These are phyloP conservation scores for Bubo scandiacus DNA, from an alignment of 2,113 vertebrate species.

Conservation along the genomic window DNA sequence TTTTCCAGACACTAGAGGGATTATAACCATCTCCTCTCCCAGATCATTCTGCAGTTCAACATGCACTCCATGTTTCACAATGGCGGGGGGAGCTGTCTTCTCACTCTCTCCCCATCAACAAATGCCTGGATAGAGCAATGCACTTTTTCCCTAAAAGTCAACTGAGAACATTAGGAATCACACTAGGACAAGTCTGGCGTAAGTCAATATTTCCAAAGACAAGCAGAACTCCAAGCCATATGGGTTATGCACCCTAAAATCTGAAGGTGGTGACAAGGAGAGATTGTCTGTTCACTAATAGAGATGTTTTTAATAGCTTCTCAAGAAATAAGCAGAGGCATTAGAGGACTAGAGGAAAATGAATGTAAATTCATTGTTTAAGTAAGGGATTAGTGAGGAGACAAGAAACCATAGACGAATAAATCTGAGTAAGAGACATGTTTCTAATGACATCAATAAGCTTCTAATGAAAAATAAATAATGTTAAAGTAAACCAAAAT, in stretches of 20 bases:
- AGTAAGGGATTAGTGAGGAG: slow-evolving; percentile 28
- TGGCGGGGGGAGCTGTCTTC: background rate
- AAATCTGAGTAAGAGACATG: background rate
- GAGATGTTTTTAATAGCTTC: background rate
- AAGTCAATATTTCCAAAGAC: background rate
- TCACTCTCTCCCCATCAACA: background rate
- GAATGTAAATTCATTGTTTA: slow-evolving; percentile 25
- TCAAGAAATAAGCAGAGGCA: background rate
- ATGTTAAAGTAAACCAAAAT: slow-evolving; percentile 7
- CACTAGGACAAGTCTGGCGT: background rate
- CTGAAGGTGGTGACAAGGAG: background rate
- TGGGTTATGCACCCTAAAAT: background rate
- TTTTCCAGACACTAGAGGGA: background rate
- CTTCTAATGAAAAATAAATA: slow-evolving; percentile 24
- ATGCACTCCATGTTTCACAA: background rate
- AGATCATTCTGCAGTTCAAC: background rate
- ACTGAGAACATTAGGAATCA: background rate
- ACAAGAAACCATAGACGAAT: background rate
- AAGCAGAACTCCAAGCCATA: background rate
- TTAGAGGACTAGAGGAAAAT: background rate
- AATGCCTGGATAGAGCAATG: background rate
- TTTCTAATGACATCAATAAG: background rate
- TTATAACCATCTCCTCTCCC: background rate
- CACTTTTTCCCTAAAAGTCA: background rate
- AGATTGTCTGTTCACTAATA: background rate